Evolutionary conservation across 2,797 vertebrate species (phyloP), one percentile per base, ranked within the genome.

Genomic region (Mastacembelus armatus): DNA sequence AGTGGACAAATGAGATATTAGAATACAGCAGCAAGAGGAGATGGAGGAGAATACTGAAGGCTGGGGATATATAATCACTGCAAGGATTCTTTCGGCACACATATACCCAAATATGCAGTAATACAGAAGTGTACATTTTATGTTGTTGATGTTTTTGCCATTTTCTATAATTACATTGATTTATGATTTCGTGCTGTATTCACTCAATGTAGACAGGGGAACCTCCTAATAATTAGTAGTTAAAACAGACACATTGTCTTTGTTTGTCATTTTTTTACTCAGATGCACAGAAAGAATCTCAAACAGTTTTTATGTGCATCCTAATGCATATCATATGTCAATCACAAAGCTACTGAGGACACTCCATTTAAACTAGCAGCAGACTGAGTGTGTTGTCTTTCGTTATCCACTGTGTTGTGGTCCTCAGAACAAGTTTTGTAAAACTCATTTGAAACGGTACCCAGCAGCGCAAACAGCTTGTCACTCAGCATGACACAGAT

Each of bases 1-100:
- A 68, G 81, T 86, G 91, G 90, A 93, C 91, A 93, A 92, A 93
- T 90, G 89, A 91, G 91, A 87, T 83, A 89, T 88, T 81, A 87
- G 80, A 91, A 84, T 80, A 85, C 79, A 88, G 71, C 77, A 64
- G 74, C 45, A 36, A 66, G 72, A 60, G 21, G 16, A 64, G 67
- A 64, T 80, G 74, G 80, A 85, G 78, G 48, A 52, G 68, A 78
- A 80, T 79, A 67, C 68, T 78, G 70, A 73, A 72, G 50, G 40
- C 65, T 45, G 35, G 10, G 59, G 36, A 50, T 58, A 30, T 71
- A 58, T 58, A 64, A 76, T 77, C 69, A 72, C 49, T 65, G 49
- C 38, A 52, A 56, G 39, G 30, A 54, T 64, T 15, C 7, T 32
- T 57, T 43, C 15, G 33, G 27, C 56, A 67, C 57, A 5, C 39